phyloP scores from a whole-genome alignment of 2,888 invertebrate species.

The Lydus trimaculatus region DNA sequence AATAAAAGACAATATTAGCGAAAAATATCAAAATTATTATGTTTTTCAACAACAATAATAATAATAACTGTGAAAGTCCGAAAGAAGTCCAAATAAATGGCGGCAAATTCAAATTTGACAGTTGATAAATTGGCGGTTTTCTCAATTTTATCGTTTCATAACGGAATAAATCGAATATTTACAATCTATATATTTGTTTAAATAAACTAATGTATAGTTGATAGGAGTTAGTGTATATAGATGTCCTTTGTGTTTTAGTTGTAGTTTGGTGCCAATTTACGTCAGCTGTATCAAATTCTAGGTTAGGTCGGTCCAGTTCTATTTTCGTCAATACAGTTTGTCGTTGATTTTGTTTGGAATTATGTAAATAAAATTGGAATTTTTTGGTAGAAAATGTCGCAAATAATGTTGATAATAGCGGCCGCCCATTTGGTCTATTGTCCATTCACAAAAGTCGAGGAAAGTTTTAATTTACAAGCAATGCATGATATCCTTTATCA shows the following conservation, averaged over 20 bases:
- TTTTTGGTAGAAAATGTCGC: constrained; percentile 67
- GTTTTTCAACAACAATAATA: too few relatives aligned
- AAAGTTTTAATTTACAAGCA: constrained; percentile 99
- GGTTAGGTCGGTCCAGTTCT: constrained; percentile 10
- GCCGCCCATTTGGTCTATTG: constrained; percentile 83
- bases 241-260: too few relatives aligned
- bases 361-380: constrained; percentile 43
- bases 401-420: constrained; percentile 76
- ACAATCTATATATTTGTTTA: background rate
- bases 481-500: constrained; percentile 96
- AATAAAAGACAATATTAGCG: too few relatives aligned
- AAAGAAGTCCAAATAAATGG: background rate
- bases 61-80: background rate
- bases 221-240: too few relatives aligned
- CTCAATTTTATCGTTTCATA: background rate
- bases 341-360: constrained; percentile 43
- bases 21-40: too few relatives aligned
- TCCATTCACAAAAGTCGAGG: constrained; percentile 99
- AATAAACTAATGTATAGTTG: too few relatives aligned
- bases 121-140: background rate
- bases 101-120: background rate
- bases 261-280: background rate
- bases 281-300: constrained; percentile 1
- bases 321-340: constrained; percentile 38
- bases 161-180: background rate